Percentiles rank a stretch among this genome's conserved stretches.
Evolutionary conservation across 2,113 vertebrate genomes (phyloP).

Genomic region (Antechinus stuartii): DNA sequence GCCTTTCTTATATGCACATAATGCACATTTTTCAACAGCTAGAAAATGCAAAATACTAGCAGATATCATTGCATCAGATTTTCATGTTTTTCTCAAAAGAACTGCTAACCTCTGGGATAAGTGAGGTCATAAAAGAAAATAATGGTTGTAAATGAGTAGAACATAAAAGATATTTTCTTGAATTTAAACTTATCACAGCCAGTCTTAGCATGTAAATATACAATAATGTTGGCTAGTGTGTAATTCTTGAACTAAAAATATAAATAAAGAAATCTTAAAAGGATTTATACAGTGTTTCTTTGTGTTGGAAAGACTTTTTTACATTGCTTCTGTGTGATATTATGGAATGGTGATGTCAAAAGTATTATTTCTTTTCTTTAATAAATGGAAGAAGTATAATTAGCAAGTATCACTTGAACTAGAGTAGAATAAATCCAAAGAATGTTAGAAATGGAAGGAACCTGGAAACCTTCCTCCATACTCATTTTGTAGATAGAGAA

Average conservation of each 20-base stretch:
- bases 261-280: slow-evolving; percentile 90
- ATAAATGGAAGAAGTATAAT: not conserved
- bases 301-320: slow-evolving; percentile 61
- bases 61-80: slow-evolving; percentile 87
- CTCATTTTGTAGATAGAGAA: not conserved
- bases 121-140: slow-evolving; percentile 85
- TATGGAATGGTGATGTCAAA: not conserved
- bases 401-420: not conserved
- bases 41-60: slow-evolving; percentile 88
- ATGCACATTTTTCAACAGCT: slow-evolving; percentile 88
- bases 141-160: slow-evolving; percentile 90
- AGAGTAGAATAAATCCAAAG: not conserved
- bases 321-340: not conserved
- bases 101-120: slow-evolving; percentile 89
- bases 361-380: not conserved
- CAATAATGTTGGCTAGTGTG: slow-evolving; percentile 92
- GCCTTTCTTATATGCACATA: slow-evolving; percentile 90
- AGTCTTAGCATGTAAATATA: slow-evolving; percentile 94
- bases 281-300: slow-evolving; percentile 77
- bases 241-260: slow-evolving; percentile 92
- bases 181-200: slow-evolving; percentile 90
- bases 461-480: not conserved
- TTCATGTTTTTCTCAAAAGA: slow-evolving; percentile 89
- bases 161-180: slow-evolving; percentile 93
- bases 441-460: not conserved